phyloP scores from a whole-genome alignment of 2,888 invertebrate species.

The Netelia virgata region DNA sequence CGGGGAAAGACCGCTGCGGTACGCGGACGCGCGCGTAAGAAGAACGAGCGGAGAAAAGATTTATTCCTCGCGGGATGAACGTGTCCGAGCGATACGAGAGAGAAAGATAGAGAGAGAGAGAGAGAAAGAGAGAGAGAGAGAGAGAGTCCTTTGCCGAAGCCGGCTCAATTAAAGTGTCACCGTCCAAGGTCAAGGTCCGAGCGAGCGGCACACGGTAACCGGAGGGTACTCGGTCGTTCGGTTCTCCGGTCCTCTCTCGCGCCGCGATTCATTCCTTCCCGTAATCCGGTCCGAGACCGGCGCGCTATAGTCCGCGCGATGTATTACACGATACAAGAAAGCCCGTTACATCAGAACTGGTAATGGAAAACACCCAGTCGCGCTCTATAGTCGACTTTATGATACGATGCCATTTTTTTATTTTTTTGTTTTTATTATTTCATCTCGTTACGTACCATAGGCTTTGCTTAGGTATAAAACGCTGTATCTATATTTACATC shows the following conservation, averaged over 20 bases:
- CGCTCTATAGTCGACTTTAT: constrained; percentile 53
- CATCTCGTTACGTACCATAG: not conserved
- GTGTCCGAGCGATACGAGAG: constrained; percentile 4
- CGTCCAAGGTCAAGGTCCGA: constrained; percentile 78
- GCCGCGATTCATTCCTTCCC: constrained; percentile 52
- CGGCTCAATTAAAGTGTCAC: constrained; percentile 77
- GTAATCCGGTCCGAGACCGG: constrained; percentile 51
- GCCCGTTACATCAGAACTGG: constrained; percentile 76
- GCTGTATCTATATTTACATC: too few relatives aligned
- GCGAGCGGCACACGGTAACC: constrained; percentile 45
- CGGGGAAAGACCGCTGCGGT: too few relatives aligned
- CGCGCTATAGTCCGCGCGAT: constrained; percentile 10
- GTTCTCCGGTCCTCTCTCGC: constrained; percentile 45
- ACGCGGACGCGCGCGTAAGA: too few relatives aligned
- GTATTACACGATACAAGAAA: constrained; percentile 38
- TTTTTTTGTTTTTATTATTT: not conserved
- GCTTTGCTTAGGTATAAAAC: too few relatives aligned
- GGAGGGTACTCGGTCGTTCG: constrained; percentile 39
- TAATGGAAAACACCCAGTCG: constrained; percentile 23
- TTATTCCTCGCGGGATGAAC: constrained; percentile 40
- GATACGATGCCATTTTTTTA: not conserved
- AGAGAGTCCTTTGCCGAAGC: constrained; percentile 56
- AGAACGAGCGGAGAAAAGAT: constrained; percentile 20
- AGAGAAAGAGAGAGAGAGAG: too few relatives aligned
- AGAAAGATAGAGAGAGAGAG: constrained; percentile 4